Evolutionary conservation across 1,140 invertebrate species (phyloP), one percentile per base, ranked within the genome.

Genomic region (Planococcus citri): DNA sequence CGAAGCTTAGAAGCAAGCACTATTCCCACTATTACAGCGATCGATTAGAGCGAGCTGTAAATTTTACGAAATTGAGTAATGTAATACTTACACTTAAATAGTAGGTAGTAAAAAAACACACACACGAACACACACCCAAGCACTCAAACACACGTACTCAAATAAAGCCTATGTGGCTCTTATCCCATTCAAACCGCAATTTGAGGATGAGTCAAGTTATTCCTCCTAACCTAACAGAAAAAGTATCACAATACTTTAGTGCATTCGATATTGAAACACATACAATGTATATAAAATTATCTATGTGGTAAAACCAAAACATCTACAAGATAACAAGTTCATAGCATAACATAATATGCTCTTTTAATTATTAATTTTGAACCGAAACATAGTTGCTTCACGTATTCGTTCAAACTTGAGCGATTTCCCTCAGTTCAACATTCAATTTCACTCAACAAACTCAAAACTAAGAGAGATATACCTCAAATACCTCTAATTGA

Each of bases 201-300:
- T n/a, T 20, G 41, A 51, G 41, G 10, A 51, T 20, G 41, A 51
- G 41, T 51, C 41, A 51, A 51, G 41, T 17, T 51, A 51, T 51
- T 51, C 41, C 41, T 51, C 41, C 41, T 51, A 51, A 51, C 41
- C 41, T 51, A 51, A 51, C 41, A 51, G 41, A 51, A 51, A 51
- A 51, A 51, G 41, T 51, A 51, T 51, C 41, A 51, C 3, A 9
- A 51, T 17, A 51, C 41, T 51, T 51, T 51, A 51, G 41, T 51
- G 41, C n/a, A 14, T 51, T 51, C 14, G 6, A 37, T 8, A 37
- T 37, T n/a, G n/a, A 51, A 14, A 51, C 17, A 51, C 41, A 51
- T 51, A 51, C 41, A 51, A 51, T 37, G 6, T 8, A n/a, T 51
- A 51, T 9, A 17, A 51, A 51, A 17, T 20, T 51, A 51, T 51